phyloP scores from a whole-genome alignment of 2,797 vertebrate species.

The Echeneis naucrates region DNA sequence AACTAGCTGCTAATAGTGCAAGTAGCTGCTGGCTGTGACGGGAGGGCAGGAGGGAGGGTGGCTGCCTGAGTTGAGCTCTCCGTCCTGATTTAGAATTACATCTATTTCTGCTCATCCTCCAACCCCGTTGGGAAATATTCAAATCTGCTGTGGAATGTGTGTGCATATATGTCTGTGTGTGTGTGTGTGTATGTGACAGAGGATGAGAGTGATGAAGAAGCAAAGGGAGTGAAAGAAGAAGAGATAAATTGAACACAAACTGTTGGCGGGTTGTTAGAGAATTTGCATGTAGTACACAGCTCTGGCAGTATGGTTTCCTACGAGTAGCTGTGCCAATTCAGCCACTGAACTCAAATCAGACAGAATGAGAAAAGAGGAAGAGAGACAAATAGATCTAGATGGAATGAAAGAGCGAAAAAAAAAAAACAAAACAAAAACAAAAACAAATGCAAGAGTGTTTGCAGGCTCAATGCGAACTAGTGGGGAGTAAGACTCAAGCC shows the following conservation, averaged over 20 bases:
- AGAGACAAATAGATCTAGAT: conserved; percentile 2
- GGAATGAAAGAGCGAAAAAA: background rate
- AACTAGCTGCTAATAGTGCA: conserved; percentile 37
- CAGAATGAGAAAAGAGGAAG: conserved; percentile 22
- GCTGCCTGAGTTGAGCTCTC: conserved; percentile 60
- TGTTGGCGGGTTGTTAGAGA: conserved; percentile 23
- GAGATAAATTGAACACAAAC: conserved; percentile 27
- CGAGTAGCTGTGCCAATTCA: conserved; percentile 29
- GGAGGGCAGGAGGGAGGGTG: conserved; percentile 25
- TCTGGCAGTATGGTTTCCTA: conserved; percentile 13
- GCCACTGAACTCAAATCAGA: conserved; percentile 39
- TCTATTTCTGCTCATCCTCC: conserved; percentile 82
- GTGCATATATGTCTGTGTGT: conserved; percentile 34
- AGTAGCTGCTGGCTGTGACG: conserved; percentile 57
- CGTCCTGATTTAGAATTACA: conserved; percentile 84
- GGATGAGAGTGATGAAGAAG: background rate
- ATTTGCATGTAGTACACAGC: conserved; percentile 34
- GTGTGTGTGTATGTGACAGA: conserved; percentile 27
- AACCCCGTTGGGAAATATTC: conserved; percentile 79
- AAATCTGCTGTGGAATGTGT: conserved; percentile 75
- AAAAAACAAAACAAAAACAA: background rate
- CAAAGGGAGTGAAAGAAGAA: conserved; percentile 23
- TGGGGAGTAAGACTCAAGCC: conserved; percentile 53
- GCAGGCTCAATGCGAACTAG: conserved; percentile 44
- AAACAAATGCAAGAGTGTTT: conserved; percentile 2